Conservation (phyloP, 2,888 invertebrate genomes). For the Drosophila histrio region DNA sequence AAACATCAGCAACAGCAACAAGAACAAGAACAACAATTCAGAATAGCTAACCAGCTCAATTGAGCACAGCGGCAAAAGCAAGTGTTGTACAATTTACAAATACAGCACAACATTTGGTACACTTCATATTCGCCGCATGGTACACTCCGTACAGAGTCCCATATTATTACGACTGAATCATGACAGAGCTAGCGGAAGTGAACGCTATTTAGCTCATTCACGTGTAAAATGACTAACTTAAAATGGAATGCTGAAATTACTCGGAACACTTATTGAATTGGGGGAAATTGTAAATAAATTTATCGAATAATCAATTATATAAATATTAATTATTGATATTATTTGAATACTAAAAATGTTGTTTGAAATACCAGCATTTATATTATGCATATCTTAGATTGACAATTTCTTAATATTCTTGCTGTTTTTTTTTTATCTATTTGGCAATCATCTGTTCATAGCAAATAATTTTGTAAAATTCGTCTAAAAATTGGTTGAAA, state of each 20-base stretch:
- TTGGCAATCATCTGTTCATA: too few species aligned
- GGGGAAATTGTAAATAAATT: too few species aligned
- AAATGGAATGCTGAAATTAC: not conserved
- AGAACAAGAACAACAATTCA: not conserved
- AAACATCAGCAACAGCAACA: constrained; percentile 22
- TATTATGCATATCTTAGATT: too few species aligned
- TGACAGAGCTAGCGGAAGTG: constrained; percentile 34
- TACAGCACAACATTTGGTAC: constrained; percentile 6
- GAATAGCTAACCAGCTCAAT: constrained; percentile 39
- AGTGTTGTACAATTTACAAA: constrained; percentile 6
- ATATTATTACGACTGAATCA: not conserved
- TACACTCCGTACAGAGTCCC: not conserved
- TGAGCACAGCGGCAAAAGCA: constrained; percentile 26
- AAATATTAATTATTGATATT: too few species aligned
- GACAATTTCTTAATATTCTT: too few species aligned
- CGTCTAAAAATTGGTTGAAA: not conserved
- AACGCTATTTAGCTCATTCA: constrained; percentile 8
- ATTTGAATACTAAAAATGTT: too few species aligned
- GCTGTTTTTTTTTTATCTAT: too few species aligned
- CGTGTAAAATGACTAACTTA: not conserved
- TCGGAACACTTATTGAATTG: too few species aligned
- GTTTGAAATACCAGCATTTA: too few species aligned
- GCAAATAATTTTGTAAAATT: too few species aligned
- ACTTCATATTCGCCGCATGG: constrained; percentile 42
- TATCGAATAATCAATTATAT: too few species aligned